Evolutionary conservation across 2,113 vertebrate genomes (phyloP).

Genomic region (Oryzias celebensis): DNA sequence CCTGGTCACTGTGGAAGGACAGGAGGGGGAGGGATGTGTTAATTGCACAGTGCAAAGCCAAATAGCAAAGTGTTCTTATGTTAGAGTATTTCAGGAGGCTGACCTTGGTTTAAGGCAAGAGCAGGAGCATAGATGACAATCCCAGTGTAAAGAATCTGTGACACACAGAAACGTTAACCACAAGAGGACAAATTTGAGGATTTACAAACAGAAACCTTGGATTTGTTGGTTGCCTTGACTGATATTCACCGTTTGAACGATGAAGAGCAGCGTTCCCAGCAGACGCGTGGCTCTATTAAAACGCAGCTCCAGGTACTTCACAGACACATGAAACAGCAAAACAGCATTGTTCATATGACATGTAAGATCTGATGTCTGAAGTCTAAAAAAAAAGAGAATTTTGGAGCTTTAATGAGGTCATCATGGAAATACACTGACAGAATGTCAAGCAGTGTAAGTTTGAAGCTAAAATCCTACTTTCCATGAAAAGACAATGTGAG

Average conservation of each 20-base stretch:
- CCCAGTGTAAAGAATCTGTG: conserved; percentile 90
- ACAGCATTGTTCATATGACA: too few relatives aligned
- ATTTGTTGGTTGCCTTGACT: conserved; percentile 15
- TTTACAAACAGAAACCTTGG: neutral
- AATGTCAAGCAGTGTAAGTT: too few relatives aligned
- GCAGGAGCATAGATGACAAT: conserved; percentile 96
- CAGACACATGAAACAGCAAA: neutral
- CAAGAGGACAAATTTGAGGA: conserved; percentile 7
- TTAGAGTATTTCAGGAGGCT: conserved; percentile 5
- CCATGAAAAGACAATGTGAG: too few relatives aligned
- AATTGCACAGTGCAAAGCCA: conserved; percentile 4
- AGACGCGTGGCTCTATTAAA: conserved; percentile 85
- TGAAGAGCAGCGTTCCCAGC: conserved; percentile 83
- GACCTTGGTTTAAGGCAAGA: conserved; percentile 95
- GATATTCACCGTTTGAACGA: conserved; percentile 87
- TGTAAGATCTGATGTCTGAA: neutral
- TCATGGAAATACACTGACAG: too few relatives aligned
- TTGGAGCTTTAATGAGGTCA: too few relatives aligned
- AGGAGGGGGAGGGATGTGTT: conserved; percentile 6
- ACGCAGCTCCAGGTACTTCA: conserved; percentile 88
- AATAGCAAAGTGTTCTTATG: conserved; percentile 27
- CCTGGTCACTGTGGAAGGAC: conserved; percentile 81
- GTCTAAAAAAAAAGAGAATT: too few relatives aligned
- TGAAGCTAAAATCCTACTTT: too few relatives aligned
- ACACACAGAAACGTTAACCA: neutral